A percentile compares a stretch with the other conserved stretches of the same genome.
Evolutionary conservation across 64 coral and sea anemone species (phyloP).

Genomic region (Porites lutea): DNA sequence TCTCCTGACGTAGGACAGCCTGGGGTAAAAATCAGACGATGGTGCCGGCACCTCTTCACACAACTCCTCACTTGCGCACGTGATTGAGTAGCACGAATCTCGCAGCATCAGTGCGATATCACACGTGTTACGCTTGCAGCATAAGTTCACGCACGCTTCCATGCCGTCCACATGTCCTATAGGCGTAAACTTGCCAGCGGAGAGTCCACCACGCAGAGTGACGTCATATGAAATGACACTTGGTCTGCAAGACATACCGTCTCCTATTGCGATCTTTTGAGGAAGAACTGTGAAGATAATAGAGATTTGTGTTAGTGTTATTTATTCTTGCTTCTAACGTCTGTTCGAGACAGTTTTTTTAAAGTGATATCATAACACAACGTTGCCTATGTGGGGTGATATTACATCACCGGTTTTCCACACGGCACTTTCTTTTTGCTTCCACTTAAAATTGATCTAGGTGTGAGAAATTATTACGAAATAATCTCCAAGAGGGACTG

Average conservation of each 20-base stretch:
- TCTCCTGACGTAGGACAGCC: conserved; percentile 62
- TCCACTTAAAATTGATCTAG: too few species aligned
- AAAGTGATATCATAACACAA: too few species aligned
- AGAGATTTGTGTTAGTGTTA: not conserved
- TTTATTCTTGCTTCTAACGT: too few species aligned
- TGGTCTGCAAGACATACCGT: conserved; percentile 66
- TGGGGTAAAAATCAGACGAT: conserved; percentile 57
- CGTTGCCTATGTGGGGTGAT: too few species aligned
- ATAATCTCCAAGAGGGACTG: too few species aligned
- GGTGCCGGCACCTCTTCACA: conserved; percentile 77
- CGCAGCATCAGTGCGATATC: conserved; percentile 93
- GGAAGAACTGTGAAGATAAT: conserved; percentile 59
- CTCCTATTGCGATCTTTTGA: conserved; percentile 68
- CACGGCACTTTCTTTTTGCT: too few species aligned
- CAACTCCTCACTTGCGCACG: conserved; percentile 75
- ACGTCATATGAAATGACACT: conserved; percentile 92
- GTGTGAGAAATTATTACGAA: too few species aligned
- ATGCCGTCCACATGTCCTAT: conserved; percentile 85
- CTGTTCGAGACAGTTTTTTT: too few species aligned
- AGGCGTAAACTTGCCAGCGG: conserved; percentile 80
- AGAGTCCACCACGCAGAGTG: conserved; percentile 82
- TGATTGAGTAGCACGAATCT: conserved; percentile 81
- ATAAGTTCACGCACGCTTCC: conserved; percentile 80
- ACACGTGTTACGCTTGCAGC: conserved; percentile 76
- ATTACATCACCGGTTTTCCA: too few species aligned